Conservation (phyloP, 2,888 invertebrate species). For the Salticus scenicus region DNA sequence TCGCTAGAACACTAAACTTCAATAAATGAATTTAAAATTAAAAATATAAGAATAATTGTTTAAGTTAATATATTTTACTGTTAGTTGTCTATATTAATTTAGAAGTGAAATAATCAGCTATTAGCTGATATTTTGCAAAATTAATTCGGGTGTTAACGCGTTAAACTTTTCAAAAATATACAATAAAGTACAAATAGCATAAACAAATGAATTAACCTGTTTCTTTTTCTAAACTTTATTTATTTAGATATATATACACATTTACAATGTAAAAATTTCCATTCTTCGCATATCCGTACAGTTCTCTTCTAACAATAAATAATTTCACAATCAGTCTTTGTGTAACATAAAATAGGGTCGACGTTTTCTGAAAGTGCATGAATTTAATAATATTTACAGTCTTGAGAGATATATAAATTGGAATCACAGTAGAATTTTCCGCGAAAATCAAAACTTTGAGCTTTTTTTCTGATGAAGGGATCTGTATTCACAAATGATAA, state of each 20-base stretch:
- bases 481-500: neutral
- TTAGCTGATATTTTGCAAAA: too few species aligned
- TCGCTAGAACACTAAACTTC: too few species aligned
- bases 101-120: too few species aligned
- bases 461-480: neutral
- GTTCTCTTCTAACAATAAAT: neutral
- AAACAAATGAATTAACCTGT: too few species aligned
- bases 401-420: neutral
- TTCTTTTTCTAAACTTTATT: neutral
- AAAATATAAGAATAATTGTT: too few species aligned
- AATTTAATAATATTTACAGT: neutral
- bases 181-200: too few species aligned
- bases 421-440: neutral
- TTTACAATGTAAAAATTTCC: neutral
- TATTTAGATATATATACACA: slow-evolving; percentile 7
- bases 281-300: neutral
- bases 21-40: too few species aligned
- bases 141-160: too few species aligned
- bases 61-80: too few species aligned
- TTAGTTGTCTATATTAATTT: too few species aligned
- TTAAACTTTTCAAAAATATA: too few species aligned
- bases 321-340: neutral
- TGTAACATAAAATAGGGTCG: slow-evolving; percentile 15
- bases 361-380: neutral
- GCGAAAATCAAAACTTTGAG: slow-evolving; percentile 1